Evolutionary conservation across 2,113 vertebrate genomes (phyloP), one percentile per base, ranked within the genome.

Genomic region (Diadophis punctatus): DNA sequence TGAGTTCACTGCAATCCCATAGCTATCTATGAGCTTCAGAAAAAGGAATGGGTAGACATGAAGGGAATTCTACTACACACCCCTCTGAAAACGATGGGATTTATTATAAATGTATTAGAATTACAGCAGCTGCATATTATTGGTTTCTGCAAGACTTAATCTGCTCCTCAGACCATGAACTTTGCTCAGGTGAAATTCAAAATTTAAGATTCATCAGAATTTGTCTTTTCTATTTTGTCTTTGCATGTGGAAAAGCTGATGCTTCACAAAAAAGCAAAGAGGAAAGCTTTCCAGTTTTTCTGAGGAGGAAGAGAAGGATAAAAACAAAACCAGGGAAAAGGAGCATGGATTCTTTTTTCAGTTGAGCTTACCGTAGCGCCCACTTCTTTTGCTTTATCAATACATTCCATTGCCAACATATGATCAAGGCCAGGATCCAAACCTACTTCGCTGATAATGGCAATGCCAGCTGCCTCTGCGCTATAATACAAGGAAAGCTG

Each of bases 401-500:
- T 99, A 43, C 98, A 99, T 94, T 99, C 98, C 99, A 99, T 99
- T 0, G 99, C 99, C 97, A 99, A 91, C 99, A 99, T 99, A 96
- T 99, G 99, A 94, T 99, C 99, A 46, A 99, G 99, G 55, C 99
- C 99, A n/a, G 99, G 99, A 97, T 99, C 99, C 97, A 99, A 96
- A 93, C 99, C 99, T 97, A 99, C 96, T 97, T 99, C 99, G 0
- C 98, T 99, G 93, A 99, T 93, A 60, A 99, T 97, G 30, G 98
- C 98, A 96, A 99, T 98, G 88, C 99, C 99, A 85, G 99, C 99
- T 85, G 98, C 98, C 97, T 98, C 97, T 86, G 97, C 98, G 53
- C 99, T 97, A 93, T 60, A 96, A 97, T 95, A 95, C 3, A 60
- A 16, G 93, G 46, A 88, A 10, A 6, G 56, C 7, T n/a, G 34